These are phyloP conservation scores for Tragopan temminckii DNA, from an alignment of 2,797 vertebrate species.

Conservation along the genomic window DNA sequence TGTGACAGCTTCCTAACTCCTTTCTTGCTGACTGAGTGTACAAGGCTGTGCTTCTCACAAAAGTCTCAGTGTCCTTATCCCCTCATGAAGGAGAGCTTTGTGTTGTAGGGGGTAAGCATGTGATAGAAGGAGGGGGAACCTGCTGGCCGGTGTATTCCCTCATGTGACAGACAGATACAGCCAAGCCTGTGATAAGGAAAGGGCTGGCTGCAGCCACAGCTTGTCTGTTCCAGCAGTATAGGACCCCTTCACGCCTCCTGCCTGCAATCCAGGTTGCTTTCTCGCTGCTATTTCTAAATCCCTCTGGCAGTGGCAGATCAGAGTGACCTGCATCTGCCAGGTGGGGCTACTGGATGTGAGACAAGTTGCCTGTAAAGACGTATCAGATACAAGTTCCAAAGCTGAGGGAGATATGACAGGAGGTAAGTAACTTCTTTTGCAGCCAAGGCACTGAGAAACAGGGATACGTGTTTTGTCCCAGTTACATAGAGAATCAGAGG, in stretches of 20 bases:
- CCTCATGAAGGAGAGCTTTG: not conserved
- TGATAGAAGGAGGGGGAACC: not conserved
- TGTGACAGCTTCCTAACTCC: not conserved
- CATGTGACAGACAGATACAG: not conserved
- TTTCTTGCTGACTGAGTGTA: not conserved
- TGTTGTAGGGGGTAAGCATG: not conserved
- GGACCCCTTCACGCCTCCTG: not conserved
- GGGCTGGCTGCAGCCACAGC: not conserved
- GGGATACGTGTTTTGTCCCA: not conserved
- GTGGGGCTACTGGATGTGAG: not conserved
- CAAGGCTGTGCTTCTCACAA: not conserved
- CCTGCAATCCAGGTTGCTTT: not conserved
- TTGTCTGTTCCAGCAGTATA: not conserved
- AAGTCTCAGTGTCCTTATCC: not conserved
- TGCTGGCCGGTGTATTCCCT: not conserved
- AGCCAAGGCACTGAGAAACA: not conserved
- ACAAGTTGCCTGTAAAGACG: not conserved
- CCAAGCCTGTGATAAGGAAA: not conserved
- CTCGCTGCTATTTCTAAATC: not conserved
- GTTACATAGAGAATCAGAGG: not conserved
- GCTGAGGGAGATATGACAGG: not conserved
- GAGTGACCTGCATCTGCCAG: not conserved
- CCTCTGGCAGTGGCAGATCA: not conserved
- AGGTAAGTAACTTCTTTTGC: no score
- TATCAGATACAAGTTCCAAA: not conserved